phyloP scores from a whole-genome alignment of 2,113 vertebrate species.

The Callaeas wilsoni region DNA sequence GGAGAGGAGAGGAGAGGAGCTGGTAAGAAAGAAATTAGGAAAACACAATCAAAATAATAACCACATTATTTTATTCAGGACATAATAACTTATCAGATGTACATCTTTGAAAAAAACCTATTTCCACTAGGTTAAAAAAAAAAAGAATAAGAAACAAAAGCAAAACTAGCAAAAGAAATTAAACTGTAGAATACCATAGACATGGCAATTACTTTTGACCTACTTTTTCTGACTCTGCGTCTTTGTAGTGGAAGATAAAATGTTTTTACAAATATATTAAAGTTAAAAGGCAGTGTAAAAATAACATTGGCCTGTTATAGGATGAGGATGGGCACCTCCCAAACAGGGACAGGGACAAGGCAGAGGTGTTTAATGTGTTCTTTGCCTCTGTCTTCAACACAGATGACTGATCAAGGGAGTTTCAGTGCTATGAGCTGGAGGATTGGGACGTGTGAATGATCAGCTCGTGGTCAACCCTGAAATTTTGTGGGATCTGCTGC shows the following conservation, averaged over 20 bases:
- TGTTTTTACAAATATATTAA: neutral
- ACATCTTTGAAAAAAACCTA: neutral
- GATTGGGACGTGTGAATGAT: neutral
- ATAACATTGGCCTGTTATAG: neutral
- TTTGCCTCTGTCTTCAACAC: neutral
- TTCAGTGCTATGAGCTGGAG: neutral
- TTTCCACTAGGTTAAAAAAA: neutral
- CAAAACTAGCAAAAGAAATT: neutral
- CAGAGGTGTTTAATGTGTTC: accelerated
- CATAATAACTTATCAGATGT: neutral
- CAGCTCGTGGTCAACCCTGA: neutral
- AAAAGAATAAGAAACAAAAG: neutral
- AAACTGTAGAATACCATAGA: neutral
- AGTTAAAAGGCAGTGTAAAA: neutral
- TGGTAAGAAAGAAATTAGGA: neutral
- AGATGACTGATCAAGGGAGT: neutral
- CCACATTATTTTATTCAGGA: neutral
- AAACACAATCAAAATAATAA: neutral
- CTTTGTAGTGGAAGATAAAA: neutral
- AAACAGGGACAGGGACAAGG: neutral
- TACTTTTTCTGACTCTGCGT: neutral
- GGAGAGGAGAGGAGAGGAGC: neutral
- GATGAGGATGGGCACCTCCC: no score
- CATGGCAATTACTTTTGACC: neutral
- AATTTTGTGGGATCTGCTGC: neutral